A percentile compares a stretch with the other conserved stretches of the same genome.
phyloP scores from a whole-genome alignment of 2,113 vertebrate genomes.

The Turnix velox region DNA sequence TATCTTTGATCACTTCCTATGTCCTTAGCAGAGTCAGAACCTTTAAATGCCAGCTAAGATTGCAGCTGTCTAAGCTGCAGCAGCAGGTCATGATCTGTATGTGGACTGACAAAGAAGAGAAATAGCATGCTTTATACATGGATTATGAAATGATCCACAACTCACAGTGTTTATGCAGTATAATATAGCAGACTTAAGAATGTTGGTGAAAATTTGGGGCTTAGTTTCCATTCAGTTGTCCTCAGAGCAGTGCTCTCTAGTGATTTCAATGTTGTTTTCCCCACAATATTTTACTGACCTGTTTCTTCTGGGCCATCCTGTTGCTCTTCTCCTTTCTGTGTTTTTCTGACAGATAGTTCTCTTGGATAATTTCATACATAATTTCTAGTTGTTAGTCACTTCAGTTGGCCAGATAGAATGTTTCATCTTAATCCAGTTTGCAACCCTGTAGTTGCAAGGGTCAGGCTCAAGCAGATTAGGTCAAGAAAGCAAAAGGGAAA shows the following conservation, averaged over 20 bases:
- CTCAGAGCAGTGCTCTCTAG: background rate
- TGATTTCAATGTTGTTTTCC: background rate
- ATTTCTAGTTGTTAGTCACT: background rate
- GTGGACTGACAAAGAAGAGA: background rate
- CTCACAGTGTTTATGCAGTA: background rate
- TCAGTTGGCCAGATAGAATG: background rate
- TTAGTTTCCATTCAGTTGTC: background rate
- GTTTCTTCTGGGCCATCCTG: background rate
- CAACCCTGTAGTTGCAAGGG: background rate
- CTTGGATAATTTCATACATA: background rate
- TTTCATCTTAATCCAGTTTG: background rate
- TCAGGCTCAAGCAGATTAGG: background rate
- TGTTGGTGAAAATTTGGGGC: background rate
- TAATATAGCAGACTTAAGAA: background rate
- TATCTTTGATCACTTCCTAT: background rate
- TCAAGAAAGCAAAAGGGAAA: background rate
- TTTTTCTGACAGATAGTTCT: background rate
- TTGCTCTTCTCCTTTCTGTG: background rate
- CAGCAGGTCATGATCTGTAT: accelerated
- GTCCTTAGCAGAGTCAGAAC: background rate
- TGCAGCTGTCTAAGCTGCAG: background rate
- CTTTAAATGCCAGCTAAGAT: background rate
- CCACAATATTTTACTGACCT: background rate
- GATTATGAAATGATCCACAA: background rate
- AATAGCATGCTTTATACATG: background rate